These are phyloP conservation scores for Neotragus pygmaeus DNA, from an alignment of 2,113 vertebrate species.

Conservation along the genomic window DNA sequence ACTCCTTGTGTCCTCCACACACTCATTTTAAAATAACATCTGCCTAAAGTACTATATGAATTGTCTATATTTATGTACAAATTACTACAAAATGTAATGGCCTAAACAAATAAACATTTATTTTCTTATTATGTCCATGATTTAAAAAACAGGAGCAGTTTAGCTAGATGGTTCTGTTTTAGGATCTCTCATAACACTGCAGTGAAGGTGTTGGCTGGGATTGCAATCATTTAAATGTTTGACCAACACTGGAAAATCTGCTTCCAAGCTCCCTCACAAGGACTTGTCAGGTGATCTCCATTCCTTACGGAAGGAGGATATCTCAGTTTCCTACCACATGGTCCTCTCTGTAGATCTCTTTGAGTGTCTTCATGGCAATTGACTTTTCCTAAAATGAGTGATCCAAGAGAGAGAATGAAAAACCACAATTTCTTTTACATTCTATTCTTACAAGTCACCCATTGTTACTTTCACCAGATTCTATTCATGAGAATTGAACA, in stretches of 20 bases:
- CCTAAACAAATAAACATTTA: neutral
- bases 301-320: neutral
- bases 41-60: neutral
- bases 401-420: neutral
- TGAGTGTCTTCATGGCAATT: neutral
- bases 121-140: neutral
- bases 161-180: neutral
- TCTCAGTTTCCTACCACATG: neutral
- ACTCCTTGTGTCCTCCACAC: neutral
- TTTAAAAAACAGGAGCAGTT: neutral
- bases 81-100: neutral
- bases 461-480: neutral
- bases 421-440: neutral
- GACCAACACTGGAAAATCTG: neutral
- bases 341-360: neutral
- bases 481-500: neutral
- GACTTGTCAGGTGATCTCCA: neutral
- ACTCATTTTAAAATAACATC: neutral
- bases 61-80: neutral
- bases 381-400: neutral
- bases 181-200: neutral
- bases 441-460: neutral
- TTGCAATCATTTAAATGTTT: neutral
- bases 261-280: neutral
- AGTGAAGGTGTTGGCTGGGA: neutral